Base-by-base conservation (phyloP, 2,113 vertebrate species). In the Eptesicus fuscus region DNA sequence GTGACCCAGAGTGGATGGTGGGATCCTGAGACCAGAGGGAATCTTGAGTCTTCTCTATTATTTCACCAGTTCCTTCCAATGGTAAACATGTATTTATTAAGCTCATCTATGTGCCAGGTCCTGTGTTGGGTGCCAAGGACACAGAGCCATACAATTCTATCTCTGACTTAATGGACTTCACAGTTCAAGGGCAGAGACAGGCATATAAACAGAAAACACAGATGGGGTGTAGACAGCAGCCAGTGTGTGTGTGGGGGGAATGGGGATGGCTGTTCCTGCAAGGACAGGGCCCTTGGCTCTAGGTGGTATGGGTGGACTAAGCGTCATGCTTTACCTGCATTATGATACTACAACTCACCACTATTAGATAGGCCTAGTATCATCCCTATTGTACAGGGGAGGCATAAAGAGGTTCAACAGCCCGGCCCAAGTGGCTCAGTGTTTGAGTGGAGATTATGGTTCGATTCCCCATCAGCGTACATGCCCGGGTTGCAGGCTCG, bases 1-100 rank as follows among this genome's bases (percentile, higher is more conserved):
- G 23, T 37, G 28, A 79, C 40, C 61, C 22, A 74, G 37, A 22
- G 42, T 20, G 12, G 28, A 69, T 10, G 37, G 28, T 40, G 40
- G 87, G 42, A 84, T 22, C 67, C 83, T 53, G 56, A 74, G 69
- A 23, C 40, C 67, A 88, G 67, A 86, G 37, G 63, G 67, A 77
- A 71, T 47, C 91, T 42, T 44, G 30, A n/a, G 25, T 93, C 74
- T 96, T 92, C 30, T 69, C 9, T 42, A 40, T 63, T 59, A 40
- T 91, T 83, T 83, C 32, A 92, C 30, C 23, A 78, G 79, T 92
- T 88, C 63, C 30, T 95, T 59, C 51, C 56, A 83, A 56, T 37
- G 88, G 35, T 44, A 93, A 95, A 56, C 30, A 32, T 44, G 23
- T 53, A 35, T 80, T 86, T 59, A 56, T 82, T 56, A 44, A 84